Evolutionary conservation across 2,113 vertebrate genomes (phyloP), one percentile per base, ranked within the genome.

Genomic region (Climacteris rufus): DNA sequence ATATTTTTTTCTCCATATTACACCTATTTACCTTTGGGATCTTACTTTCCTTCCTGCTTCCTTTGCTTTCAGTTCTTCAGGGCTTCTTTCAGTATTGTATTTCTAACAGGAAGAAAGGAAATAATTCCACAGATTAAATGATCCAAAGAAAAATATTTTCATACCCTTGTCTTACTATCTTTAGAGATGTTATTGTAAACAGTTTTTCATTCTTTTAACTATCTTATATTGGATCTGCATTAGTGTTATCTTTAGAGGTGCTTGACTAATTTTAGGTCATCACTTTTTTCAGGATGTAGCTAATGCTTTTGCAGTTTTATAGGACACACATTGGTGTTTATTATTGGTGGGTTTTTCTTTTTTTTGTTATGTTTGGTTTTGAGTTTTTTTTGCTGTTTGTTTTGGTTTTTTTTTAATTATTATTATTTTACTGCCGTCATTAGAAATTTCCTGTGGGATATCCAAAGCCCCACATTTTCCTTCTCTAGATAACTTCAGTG

Each of bases 111-210:
- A 93, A 95, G 78, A 91, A 95, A 70, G 63, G 56, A 94, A 97
- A 94, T 74, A 94, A 92, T 92, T 95, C 78, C 27, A 9, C 39
- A 57, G 81, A 94, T 89, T 86, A 91, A 94, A 92, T 71, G 82
- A 89, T 79, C 28, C 77, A 81, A 92, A 94, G 75, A 92, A 91
- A 93, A 95, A 93, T 82, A 95, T 93, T 86, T 93, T 95, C 44
- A 66, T 94, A 72, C 42, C 23, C 8, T 94, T 11, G 6, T 72
- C 50, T 84, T 92, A 40, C 49, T 89, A 35, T 78, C 31, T 94
- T 95, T 93, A 88, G 94, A 86, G 50, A 90, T 61, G 40, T 69
- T 89, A 28, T 42, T 82, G 45, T 74, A 90, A 95, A 50, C 31
- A 64, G 11, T 27, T 83, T 79, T 90, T 89, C 19, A 47, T 92